Base-by-base conservation (phyloP, 2,113 vertebrate species). In the Indri indri region DNA sequence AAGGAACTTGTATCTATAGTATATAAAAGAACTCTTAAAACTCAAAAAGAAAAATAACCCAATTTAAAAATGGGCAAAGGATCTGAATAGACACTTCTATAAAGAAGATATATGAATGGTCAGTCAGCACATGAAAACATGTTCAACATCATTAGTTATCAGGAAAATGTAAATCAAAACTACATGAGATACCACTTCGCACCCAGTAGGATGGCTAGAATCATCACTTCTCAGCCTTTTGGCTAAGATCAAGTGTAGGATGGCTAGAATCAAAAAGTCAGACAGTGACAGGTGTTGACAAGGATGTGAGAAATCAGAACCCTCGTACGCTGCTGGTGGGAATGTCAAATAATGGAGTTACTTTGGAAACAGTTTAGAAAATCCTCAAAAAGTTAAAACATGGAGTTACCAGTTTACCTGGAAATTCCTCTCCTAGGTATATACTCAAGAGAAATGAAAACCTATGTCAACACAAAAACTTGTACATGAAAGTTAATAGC, bases 391-490 rank as follows among this genome's bases (percentile, higher is more conserved):
- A 73, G 37, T 73, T 42, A 73, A 73, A 73, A 73, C 12, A 42
- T 1, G 8, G 54, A 57, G 54, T 79, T 85, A 84, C 42, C 63
- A 85, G 20, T 7, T 88, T 76, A 47, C 47, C 4, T 32, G 32
- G 65, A 22, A 91, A 91, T 71, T 80, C 52, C 32, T 50, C 30
- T 80, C 27, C 30, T 79, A 50, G 34, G 32, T 73, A 74, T 65
- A 88, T 45, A 92, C 5, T n/a, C 82, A 92, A 80, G 47, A 92
- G 47, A 95, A 91, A 54, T 47, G 25, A 81, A 95, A 81, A 91
- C 20, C 20, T 22, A 42, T 14, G 22, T 74, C 34, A n/a, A 89
- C 30, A 82, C 68, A 89, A 82, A 83, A 74, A 18, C 81, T 52
- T 87, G 16, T 42, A 61, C 42, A 71, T 30, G 20, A 86, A 86